Base-by-base conservation (phyloP, 2,888 invertebrate genomes). In the Cylindroiulus punctatus region DNA sequence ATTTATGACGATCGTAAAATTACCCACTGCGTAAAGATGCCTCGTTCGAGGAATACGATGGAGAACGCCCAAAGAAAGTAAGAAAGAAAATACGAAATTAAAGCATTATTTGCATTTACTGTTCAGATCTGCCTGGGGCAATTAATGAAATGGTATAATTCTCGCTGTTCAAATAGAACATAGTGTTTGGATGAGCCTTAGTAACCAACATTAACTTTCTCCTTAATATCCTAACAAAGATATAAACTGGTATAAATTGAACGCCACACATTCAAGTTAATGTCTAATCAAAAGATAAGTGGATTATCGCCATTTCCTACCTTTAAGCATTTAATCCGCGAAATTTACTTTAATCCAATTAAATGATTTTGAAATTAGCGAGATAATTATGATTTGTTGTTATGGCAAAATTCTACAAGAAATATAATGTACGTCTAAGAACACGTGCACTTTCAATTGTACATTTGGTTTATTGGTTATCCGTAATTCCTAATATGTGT, bases 1-100 rank as follows among this genome's bases (percentile, higher is more conserved):
- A 57, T 57, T 57, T 57, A 57, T 57, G 57, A 57, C 57, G 22
- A n/a, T 57, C 57, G 22, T 57, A 57, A 57, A 57, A 57, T 57
- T 22, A 22, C 57, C 22, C 57, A 57, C 57, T 57, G 57, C 22
- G 52, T 19, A n/a, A 57, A 4, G 22, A 57, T 57, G 22, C 57
- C 5, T 57, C 57, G 57, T 57, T 5, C n/a, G 22, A 57, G 22
- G 57, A n/a, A 57, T 5, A n/a, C n/a, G n/a, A 57, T 57, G 22
- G 22, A 22, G 22, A 57, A 22, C 57, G 22, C 19, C 22, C 5
- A 57, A 22, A 57, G 57, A 57, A 57, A 22, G 57, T 5, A 52
- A 52, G 17, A n/a, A n/a, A 57, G 22, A 4, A n/a, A 57, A n/a
- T 1, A 57, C 0, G 57, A 57, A 57, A 57, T 57, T 57, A 52